Percentiles rank a stretch among this genome's conserved stretches.
Conservation (phyloP, 2,888 invertebrate genomes). For the Ommatoiulus sabulosus region DNA sequence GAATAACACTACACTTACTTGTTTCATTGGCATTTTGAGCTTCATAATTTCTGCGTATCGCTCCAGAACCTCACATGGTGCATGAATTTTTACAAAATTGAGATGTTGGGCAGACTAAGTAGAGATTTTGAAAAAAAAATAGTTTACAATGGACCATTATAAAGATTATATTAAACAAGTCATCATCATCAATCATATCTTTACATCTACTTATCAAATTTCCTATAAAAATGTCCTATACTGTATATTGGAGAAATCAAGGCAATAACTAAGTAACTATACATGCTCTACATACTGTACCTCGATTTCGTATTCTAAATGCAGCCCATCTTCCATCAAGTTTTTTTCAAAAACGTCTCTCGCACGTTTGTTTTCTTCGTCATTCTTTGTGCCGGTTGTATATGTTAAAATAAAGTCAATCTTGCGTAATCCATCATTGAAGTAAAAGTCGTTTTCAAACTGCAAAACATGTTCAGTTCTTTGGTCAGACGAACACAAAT, state of each 20-base stretch:
- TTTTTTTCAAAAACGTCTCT: constrained; percentile 58
- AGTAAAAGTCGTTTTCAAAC: constrained; percentile 57
- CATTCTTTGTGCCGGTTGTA: background rate
- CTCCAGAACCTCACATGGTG: constrained; percentile 83
- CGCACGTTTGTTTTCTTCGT: constrained; percentile 45
- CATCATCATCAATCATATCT: too few species aligned
- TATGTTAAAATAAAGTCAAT: constrained; percentile 59
- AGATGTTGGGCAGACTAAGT: constrained; percentile 75
- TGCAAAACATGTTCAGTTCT: constrained; percentile 47
- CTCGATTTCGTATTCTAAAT: constrained; percentile 59
- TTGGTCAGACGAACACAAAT: background rate
- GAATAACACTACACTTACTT: constrained; percentile 69
- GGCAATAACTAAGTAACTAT: too few species aligned
- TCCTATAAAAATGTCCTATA: too few species aligned
- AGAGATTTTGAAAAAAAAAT: constrained; percentile 42
- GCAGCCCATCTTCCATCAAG: constrained; percentile 58
- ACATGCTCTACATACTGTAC: background rate
- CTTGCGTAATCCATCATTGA: constrained; percentile 58
- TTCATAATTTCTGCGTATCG: constrained; percentile 93
- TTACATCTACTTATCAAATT: too few species aligned
- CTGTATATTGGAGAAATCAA: too few species aligned
- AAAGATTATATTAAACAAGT: too few species aligned
- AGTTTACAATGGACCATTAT: background rate
- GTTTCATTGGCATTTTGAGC: constrained; percentile 93
- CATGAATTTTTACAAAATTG: constrained; percentile 89